These are phyloP conservation scores for Macaca mulatta DNA, from an alignment of 2,113 vertebrate genomes.

Conservation along the genomic window DNA sequence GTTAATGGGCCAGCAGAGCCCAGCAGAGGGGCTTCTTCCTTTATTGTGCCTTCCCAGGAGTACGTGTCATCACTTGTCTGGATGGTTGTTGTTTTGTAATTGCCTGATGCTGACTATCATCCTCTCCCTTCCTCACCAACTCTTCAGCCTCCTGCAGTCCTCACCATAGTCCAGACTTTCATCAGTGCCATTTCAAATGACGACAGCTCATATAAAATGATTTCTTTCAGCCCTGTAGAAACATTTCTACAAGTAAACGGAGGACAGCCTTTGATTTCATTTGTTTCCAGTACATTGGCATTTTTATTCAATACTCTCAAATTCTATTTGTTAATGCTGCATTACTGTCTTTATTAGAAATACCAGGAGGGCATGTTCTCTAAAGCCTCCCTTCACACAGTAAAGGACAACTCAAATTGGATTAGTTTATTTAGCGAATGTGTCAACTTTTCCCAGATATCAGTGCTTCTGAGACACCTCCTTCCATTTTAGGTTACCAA, in stretches of 20 bases:
- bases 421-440: constrained; percentile 50
- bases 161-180: neutral
- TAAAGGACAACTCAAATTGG: constrained; percentile 38
- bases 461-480: constrained; percentile 10
- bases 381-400: constrained; percentile 17
- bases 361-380: neutral
- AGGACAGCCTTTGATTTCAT: constrained; percentile 40
- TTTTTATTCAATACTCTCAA: constrained; percentile 44
- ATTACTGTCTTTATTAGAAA: constrained; percentile 50
- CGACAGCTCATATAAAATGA: neutral
- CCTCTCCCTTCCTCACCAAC: neutral
- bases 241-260: constrained; percentile 42
- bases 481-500: constrained; percentile 51
- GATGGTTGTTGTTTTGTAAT: constrained; percentile 30
- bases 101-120: constrained; percentile 4
- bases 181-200: constrained; percentile 23
- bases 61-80: constrained; percentile 36
- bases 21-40: constrained; percentile 26
- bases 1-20: constrained; percentile 22
- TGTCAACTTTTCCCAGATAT: neutral
- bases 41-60: neutral
- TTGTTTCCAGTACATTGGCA: constrained; percentile 36
- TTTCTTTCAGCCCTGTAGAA: constrained; percentile 32
- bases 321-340: constrained; percentile 63
- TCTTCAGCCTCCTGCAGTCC: neutral